Conservation (phyloP, 2,888 invertebrate species). For the Lithophane socia region DNA sequence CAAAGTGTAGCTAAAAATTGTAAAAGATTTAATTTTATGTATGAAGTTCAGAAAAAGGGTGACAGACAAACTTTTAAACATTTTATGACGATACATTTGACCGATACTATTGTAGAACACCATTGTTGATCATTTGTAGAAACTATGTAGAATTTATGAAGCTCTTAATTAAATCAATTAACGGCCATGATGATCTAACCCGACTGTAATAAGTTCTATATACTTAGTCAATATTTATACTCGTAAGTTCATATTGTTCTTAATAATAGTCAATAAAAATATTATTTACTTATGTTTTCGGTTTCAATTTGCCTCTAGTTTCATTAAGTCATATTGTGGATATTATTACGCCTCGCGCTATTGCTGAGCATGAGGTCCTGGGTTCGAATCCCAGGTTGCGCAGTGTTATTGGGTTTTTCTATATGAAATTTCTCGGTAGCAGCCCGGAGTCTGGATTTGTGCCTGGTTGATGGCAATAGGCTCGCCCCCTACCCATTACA, state of each 20-base stretch:
- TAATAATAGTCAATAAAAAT: slow-evolving; percentile 76
- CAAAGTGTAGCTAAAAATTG: too few relatives aligned
- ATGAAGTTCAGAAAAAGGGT: neutral
- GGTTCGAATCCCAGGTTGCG: too few relatives aligned
- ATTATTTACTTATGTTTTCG: slow-evolving; percentile 60
- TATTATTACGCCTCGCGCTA: neutral
- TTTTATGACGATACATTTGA: neutral
- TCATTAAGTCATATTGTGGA: neutral
- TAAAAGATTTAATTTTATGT: too few relatives aligned
- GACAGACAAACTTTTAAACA: neutral
- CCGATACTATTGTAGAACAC: neutral
- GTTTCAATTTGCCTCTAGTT: neutral
- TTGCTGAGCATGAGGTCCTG: too few relatives aligned
- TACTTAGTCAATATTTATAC: slow-evolving; percentile 71
- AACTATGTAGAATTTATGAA: neutral
- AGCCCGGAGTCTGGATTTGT: too few relatives aligned
- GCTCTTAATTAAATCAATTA: neutral
- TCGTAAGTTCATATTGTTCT: slow-evolving; percentile 74
- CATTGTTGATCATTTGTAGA: neutral
- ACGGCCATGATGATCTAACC: slow-evolving; percentile 31
- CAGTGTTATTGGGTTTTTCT: too few relatives aligned
- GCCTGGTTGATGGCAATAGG: too few relatives aligned
- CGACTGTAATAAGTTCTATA: slow-evolving; percentile 46
- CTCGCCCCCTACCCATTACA: too few relatives aligned
- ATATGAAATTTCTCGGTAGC: too few relatives aligned